phyloP scores from a whole-genome alignment of 2,888 invertebrate genomes.

The Tortrix viridana region DNA sequence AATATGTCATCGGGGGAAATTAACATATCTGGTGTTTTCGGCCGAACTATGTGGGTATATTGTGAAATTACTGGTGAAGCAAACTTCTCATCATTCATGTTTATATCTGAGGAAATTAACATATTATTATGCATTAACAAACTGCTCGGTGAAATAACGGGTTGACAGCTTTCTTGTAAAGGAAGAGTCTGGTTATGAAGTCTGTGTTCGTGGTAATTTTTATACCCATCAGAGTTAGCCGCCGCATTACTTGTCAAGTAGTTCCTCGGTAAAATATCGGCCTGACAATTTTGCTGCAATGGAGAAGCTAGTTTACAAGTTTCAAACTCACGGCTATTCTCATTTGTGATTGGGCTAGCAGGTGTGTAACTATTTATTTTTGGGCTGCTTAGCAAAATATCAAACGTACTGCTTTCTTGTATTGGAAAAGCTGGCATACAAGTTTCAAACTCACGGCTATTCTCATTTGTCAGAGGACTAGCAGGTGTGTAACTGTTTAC shows the following conservation, averaged over 20 bases:
- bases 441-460: too few relatives aligned
- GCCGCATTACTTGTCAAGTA: not conserved
- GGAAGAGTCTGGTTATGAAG: not conserved
- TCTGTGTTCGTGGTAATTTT: not conserved
- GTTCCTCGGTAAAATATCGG: too few relatives aligned
- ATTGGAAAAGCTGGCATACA: too few relatives aligned
- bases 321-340: too few relatives aligned
- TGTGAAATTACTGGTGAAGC: not conserved
- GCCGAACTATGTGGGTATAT: not conserved
- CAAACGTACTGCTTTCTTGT: too few relatives aligned
- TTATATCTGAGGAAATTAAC: not conserved
- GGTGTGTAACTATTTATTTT: conserved; percentile 1
- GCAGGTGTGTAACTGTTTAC: not conserved
- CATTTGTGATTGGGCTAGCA: too few relatives aligned
- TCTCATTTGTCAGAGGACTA: too few relatives aligned
- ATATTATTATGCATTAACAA: not conserved
- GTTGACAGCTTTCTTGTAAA: not conserved
- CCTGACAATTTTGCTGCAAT: too few relatives aligned
- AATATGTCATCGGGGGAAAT: conserved; percentile 18
- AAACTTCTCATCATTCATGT: not conserved
- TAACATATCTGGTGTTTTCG: conserved; percentile 11
- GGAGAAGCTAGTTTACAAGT: too few relatives aligned
- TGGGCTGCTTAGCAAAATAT: too few relatives aligned
- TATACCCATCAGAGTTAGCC: too few relatives aligned
- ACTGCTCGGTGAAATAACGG: not conserved